A percentile compares a stretch with the other conserved stretches of the same genome.
These are phyloP conservation scores for Pangasius krempfi DNA, from an alignment of 2,797 vertebrate genomes.

Conservation along the genomic window DNA sequence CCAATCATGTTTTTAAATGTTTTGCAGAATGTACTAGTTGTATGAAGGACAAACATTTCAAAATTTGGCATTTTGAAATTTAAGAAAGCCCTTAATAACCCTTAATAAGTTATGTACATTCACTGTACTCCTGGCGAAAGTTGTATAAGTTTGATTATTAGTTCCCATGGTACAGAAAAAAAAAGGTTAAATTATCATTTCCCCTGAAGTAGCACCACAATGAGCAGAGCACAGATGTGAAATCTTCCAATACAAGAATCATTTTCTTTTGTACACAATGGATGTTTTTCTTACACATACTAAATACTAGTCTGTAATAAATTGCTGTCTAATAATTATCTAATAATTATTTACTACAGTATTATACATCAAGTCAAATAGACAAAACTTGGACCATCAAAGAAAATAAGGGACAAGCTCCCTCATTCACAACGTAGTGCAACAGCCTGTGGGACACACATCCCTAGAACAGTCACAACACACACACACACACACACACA, in stretches of 20 bases:
- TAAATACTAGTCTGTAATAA: not conserved
- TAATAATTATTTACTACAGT: not conserved
- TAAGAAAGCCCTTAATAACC: not conserved
- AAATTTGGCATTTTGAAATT: not conserved
- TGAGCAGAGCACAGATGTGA: conserved; percentile 2
- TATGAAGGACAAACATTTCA: not conserved
- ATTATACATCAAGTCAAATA: not conserved
- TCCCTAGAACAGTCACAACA: conserved; percentile 12
- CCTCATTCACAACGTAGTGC: conserved; percentile 34
- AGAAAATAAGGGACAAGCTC: conserved; percentile 28
- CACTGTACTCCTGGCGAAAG: not conserved
- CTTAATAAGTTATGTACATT: not conserved
- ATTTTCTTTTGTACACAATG: not conserved
- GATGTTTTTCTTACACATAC: not conserved
- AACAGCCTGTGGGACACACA: conserved; percentile 33
- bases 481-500: conserved; percentile 8
- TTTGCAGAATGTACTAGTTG: not conserved
- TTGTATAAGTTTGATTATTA: not conserved
- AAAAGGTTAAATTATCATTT: not conserved
- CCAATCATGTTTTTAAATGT: not conserved
- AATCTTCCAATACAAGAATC: not conserved
- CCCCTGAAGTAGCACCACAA: not conserved
- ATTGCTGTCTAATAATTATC: not conserved
- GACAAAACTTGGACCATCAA: conserved; percentile 10
- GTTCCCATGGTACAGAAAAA: not conserved